Evolutionary conservation across 1,140 invertebrate species (phyloP).

Genomic region (Nilaparvata lugens): DNA sequence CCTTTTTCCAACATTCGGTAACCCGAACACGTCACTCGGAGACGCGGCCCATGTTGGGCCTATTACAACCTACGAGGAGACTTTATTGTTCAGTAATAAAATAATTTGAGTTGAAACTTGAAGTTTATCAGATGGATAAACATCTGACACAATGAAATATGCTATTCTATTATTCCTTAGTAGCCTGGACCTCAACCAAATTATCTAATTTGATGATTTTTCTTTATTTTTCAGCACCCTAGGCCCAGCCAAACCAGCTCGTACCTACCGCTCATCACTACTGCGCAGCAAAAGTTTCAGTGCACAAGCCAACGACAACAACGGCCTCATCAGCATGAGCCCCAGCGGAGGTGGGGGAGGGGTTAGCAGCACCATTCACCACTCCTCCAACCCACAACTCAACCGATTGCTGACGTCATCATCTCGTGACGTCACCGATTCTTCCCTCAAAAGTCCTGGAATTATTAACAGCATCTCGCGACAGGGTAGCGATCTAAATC

Average conservation of each 20-base stretch:
- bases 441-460: conserved; percentile 70
- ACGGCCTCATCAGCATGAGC: conserved; percentile 22
- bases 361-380: conserved; percentile 33
- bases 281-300: conserved; percentile 78
- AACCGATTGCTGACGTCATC: conserved; percentile 34
- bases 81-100: too few species aligned
- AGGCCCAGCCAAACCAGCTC: conserved; percentile 57
- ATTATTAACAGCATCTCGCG: conserved; percentile 74
- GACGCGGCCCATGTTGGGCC: too few species aligned
- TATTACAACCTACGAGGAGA: too few species aligned
- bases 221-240: conserved; percentile 29
- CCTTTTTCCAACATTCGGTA: too few species aligned
- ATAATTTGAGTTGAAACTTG: too few species aligned
- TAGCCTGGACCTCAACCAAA: too few species aligned
- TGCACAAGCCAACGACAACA: conserved; percentile 45
- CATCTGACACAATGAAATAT: too few species aligned
- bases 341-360: too few species aligned
- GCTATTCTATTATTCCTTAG: too few species aligned
- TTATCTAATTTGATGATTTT: too few species aligned
- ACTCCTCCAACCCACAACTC: conserved; percentile 67
- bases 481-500: conserved; percentile 58
- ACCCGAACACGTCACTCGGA: too few species aligned
- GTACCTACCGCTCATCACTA: conserved; percentile 61
- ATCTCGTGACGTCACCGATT: conserved; percentile 49
- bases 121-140: too few species aligned